These are phyloP conservation scores for Hirundichthys speculiger DNA, from an alignment of 2,113 vertebrate species.

Conservation along the genomic window DNA sequence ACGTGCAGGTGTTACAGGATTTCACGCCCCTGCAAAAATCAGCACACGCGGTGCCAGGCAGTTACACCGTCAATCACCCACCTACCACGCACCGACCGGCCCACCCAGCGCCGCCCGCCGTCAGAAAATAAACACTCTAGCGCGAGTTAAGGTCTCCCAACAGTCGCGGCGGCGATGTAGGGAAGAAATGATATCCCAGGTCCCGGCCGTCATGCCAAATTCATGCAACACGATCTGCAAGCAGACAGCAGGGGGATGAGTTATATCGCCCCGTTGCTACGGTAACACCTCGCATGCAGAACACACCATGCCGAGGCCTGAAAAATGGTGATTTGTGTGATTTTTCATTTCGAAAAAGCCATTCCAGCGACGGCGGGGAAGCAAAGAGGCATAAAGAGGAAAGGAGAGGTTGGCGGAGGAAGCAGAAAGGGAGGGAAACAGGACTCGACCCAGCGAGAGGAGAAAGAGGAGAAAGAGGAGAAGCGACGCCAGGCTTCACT, in stretches of 20 bases:
- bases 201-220: constrained; percentile 62
- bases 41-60: constrained; percentile 11
- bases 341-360: constrained; percentile 64
- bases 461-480: constrained; percentile 27
- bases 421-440: constrained; percentile 15
- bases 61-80: constrained; percentile 28
- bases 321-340: constrained; percentile 67
- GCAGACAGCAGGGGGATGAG: constrained; percentile 55
- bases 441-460: constrained; percentile 30
- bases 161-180: constrained; percentile 15
- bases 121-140: constrained; percentile 8
- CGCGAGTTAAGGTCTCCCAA: constrained; percentile 3
- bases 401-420: constrained; percentile 24
- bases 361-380: constrained; percentile 25
- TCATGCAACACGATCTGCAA: constrained; percentile 60
- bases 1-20: constrained; percentile 5
- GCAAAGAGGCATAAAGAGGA: constrained; percentile 1
- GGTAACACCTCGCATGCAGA: constrained; percentile 69
- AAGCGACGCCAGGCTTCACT: constrained; percentile 24
- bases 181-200: constrained; percentile 30
- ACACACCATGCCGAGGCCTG: constrained; percentile 53
- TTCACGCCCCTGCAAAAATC: constrained; percentile 20
- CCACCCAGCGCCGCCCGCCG: not conserved
- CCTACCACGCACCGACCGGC: constrained; percentile 8
- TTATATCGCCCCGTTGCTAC: constrained; percentile 74